These are phyloP conservation scores for Chelonoidis abingdonii DNA, from an alignment of 2,113 vertebrate species.

Conservation along the genomic window DNA sequence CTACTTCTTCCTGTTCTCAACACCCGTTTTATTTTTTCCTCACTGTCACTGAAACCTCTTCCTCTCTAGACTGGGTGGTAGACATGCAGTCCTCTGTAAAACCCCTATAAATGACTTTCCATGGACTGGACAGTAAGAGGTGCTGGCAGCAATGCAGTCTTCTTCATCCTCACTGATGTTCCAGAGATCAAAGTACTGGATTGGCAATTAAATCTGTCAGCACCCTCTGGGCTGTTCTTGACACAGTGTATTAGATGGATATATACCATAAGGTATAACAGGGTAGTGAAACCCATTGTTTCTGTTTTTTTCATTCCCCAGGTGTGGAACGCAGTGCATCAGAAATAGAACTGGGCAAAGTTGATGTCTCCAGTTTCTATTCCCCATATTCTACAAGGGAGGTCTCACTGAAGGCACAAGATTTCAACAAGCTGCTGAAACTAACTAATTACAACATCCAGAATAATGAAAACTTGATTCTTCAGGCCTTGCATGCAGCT, in stretches of 20 bases:
- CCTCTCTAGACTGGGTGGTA: too few species aligned
- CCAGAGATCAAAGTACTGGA: neutral
- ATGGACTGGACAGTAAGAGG: neutral
- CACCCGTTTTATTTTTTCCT: neutral
- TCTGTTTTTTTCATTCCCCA: constrained; percentile 4
- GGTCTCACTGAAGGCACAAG: constrained; percentile 80
- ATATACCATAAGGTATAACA: neutral
- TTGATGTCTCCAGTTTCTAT: constrained; percentile 76
- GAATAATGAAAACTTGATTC: constrained; percentile 79
- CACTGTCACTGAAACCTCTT: neutral
- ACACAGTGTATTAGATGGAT: neutral
- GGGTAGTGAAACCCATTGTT: too few species aligned
- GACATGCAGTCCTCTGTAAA: neutral
- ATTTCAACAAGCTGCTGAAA: constrained; percentile 81
- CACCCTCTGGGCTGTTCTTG: neutral
- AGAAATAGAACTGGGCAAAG: constrained; percentile 79
- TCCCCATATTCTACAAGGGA: constrained; percentile 82
- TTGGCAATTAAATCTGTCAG: neutral
- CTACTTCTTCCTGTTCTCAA: neutral
- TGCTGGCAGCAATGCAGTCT: neutral
- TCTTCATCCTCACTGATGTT: neutral
- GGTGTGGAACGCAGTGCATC: constrained; percentile 71
- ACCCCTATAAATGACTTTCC: rapidly evolving
- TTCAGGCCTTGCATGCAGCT: constrained; percentile 68
- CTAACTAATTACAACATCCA: constrained; percentile 83